Percentiles rank a stretch among this genome's conserved stretches.
Evolutionary conservation across 2,797 vertebrate species (phyloP).

Genomic region (Iguana delicatissima): DNA sequence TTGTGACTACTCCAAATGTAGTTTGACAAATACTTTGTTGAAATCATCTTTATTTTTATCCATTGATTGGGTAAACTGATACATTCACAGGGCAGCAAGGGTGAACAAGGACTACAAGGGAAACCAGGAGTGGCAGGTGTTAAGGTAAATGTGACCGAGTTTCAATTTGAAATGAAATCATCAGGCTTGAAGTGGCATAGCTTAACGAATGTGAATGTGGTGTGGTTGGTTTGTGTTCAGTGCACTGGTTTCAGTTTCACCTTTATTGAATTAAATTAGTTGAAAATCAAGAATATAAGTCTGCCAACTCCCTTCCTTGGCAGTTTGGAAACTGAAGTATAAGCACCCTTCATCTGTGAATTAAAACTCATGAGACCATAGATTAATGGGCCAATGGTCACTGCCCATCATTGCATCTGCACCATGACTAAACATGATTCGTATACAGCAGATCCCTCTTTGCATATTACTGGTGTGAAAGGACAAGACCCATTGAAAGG

Average conservation of each 20-base stretch:
- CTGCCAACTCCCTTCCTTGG: too few relatives aligned
- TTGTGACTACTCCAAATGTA: background rate
- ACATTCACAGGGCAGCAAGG: slow-evolving; percentile 88
- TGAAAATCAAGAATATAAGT: background rate
- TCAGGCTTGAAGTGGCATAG: background rate
- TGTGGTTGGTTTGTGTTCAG: background rate
- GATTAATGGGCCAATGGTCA: background rate
- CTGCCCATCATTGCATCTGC: background rate
- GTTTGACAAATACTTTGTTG: slow-evolving; percentile 28
- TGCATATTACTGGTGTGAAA: background rate
- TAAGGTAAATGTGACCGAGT: slow-evolving; percentile 81
- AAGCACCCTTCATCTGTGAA: background rate
- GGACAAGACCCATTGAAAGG: background rate
- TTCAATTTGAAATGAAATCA: slow-evolving; percentile 31
- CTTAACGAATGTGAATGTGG: background rate
- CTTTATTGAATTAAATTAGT: background rate
- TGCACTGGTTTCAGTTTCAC: background rate
- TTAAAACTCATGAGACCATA: background rate
- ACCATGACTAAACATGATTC: background rate
- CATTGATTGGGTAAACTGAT: slow-evolving; percentile 50
- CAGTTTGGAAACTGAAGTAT: background rate
- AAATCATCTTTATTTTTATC: background rate
- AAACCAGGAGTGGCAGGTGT: slow-evolving; percentile 83
- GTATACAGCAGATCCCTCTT: background rate
- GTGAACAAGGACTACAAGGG: slow-evolving; percentile 87